A percentile compares a stretch with the other conserved stretches of the same genome.
phyloP scores from a whole-genome alignment of 2,113 vertebrate genomes.

The Electrona antarctica region DNA sequence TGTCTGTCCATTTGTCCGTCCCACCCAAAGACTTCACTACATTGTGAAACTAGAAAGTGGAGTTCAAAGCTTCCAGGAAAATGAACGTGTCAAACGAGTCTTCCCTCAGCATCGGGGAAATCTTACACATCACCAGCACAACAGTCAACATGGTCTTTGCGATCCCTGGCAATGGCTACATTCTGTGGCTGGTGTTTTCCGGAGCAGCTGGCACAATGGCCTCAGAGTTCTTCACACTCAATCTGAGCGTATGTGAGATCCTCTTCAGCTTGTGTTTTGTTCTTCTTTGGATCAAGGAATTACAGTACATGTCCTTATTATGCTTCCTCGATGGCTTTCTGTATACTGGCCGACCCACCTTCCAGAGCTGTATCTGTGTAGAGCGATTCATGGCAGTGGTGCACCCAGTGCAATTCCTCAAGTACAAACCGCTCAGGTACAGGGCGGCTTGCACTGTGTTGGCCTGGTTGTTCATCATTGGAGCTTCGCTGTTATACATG shows the following conservation, averaged over 20 bases:
- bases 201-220: constrained; percentile 2
- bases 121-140: too few relatives aligned
- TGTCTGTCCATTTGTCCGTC: too few relatives aligned
- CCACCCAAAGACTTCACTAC: too few relatives aligned
- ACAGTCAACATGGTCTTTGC: too few relatives aligned
- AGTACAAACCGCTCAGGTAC: constrained; percentile 41
- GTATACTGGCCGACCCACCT: constrained; percentile 23
- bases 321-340: constrained; percentile 3
- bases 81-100: too few relatives aligned
- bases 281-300: background rate
- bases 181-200: constrained; percentile 18
- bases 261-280: background rate
- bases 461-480: too few relatives aligned
- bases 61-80: too few relatives aligned
- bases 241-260: constrained; percentile 27
- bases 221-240: constrained; percentile 35
- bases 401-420: constrained; percentile 36
- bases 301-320: fast-evolving
- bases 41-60: too few relatives aligned
- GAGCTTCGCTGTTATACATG: too few relatives aligned
- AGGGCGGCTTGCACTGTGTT: background rate
- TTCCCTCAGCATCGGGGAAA: too few relatives aligned
- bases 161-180: background rate
- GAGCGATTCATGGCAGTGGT: constrained; percentile 45
- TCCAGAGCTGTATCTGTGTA: constrained; percentile 38